Conservation (phyloP, 2,888 invertebrate genomes). For the Diadegma fenestrale region DNA sequence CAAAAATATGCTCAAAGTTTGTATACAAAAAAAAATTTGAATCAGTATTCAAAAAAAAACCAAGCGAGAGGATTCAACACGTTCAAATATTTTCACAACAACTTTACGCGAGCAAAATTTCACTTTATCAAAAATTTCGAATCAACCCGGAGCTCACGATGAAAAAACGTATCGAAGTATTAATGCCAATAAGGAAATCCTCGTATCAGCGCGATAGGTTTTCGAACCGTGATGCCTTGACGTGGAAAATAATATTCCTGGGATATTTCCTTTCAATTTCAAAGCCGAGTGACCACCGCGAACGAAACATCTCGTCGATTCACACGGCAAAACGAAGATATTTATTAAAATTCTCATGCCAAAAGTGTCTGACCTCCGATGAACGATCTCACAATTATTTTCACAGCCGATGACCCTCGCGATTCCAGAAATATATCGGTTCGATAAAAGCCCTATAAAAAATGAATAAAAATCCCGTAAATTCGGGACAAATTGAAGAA, state of each 20-base stretch:
- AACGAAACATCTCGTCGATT: conserved; percentile 36
- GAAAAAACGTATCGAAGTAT: neutral
- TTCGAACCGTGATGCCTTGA: neutral
- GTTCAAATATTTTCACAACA: neutral
- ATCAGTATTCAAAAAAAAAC: neutral
- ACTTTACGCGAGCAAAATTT: neutral
- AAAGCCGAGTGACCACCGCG: conserved; percentile 55
- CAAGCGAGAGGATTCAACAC: neutral
- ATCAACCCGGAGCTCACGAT: neutral
- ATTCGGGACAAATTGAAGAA: neutral
- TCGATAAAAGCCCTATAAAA: neutral
- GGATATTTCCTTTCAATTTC: conserved; percentile 68
- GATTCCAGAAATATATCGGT: conserved; percentile 19
- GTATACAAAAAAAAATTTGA: neutral
- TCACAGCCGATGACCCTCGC: conserved; percentile 54
- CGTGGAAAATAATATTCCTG: conserved; percentile 71
- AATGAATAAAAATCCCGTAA: no score
- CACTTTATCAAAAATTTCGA: neutral
- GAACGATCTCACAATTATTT: conserved; percentile 5
- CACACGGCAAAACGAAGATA: conserved; percentile 35
- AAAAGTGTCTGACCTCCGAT: conserved; percentile 18
- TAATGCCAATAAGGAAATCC: conserved; percentile 12
- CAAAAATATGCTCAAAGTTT: neutral
- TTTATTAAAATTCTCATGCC: conserved; percentile 20
- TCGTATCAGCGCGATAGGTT: neutral